phyloP scores from a whole-genome alignment of 2,113 vertebrate genomes.

The Falco punctatus region DNA sequence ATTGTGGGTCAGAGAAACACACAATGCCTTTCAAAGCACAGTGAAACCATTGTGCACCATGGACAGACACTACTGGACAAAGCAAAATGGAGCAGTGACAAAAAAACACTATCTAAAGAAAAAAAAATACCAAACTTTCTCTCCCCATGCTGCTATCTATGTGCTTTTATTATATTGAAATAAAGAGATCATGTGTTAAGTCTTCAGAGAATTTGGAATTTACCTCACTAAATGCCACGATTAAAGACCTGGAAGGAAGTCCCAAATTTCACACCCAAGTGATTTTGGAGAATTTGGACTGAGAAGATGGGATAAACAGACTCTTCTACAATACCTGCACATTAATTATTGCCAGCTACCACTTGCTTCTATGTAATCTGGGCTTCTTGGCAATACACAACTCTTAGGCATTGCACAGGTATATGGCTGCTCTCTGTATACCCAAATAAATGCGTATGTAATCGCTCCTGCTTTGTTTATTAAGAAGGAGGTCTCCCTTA shows the following conservation, averaged over 20 bases:
- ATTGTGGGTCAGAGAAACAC: background rate
- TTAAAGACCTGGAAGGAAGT: background rate
- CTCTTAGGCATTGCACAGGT: background rate
- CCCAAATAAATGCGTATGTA: background rate
- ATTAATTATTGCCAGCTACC: background rate
- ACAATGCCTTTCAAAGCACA: background rate
- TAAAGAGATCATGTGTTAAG: background rate
- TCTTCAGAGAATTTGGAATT: background rate
- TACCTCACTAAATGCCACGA: background rate
- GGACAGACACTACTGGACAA: background rate
- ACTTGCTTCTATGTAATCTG: background rate
- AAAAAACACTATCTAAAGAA: background rate
- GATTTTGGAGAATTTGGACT: background rate
- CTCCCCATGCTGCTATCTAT: background rate
- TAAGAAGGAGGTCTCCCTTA: background rate
- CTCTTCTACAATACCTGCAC: background rate
- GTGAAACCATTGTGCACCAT: background rate
- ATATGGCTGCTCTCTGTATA: background rate
- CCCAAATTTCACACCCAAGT: background rate
- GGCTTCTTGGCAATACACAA: background rate
- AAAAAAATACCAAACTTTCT: background rate
- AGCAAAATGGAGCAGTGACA: background rate
- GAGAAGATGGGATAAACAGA: background rate
- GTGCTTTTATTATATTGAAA: background rate
- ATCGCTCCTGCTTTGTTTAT: background rate